Conservation (phyloP, 2,888 invertebrate species). For the Acanthacorydalis orientalis region DNA sequence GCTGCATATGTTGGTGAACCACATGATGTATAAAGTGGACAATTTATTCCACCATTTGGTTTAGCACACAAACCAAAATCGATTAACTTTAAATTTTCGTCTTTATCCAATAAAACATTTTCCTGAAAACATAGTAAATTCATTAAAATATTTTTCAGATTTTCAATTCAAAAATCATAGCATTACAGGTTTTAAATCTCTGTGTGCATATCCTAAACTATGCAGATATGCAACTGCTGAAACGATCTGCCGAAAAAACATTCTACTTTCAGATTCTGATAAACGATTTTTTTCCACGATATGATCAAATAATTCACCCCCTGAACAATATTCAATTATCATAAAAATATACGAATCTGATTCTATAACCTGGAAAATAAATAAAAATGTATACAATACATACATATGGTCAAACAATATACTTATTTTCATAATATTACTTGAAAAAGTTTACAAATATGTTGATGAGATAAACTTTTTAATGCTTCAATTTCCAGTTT, state of each 20-base stretch:
- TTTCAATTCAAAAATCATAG: background rate
- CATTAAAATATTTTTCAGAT: background rate
- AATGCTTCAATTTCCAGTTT: slow-evolving; percentile 57
- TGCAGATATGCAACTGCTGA: slow-evolving; percentile 66
- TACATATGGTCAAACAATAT: no score
- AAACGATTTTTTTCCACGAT: slow-evolving; percentile 60
- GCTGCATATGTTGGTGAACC: slow-evolving; percentile 66
- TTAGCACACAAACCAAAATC: slow-evolving; percentile 73
- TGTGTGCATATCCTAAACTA: slow-evolving; percentile 55
- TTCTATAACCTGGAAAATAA: slow-evolving; percentile 39
- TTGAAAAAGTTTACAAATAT: slow-evolving; percentile 64
- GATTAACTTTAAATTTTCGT: slow-evolving; percentile 59
- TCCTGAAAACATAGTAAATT: slow-evolving; percentile 33
- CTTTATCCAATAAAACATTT: slow-evolving; percentile 57
- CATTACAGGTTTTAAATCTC: slow-evolving; percentile 67
- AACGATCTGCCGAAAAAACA: slow-evolving; percentile 62
- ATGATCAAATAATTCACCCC: slow-evolving; percentile 72
- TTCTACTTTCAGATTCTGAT: slow-evolving; percentile 52
- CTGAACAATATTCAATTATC: slow-evolving; percentile 68
- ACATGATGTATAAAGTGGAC: slow-evolving; percentile 47
- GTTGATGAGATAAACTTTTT: slow-evolving; percentile 48
- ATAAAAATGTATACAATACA: background rate
- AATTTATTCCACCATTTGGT: slow-evolving; percentile 44
- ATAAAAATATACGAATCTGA: slow-evolving; percentile 57
- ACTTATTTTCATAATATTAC: slow-evolving; percentile 10